phyloP scores from a whole-genome alignment of 1,140 invertebrate species.

The Drosophila baimaii region DNA sequence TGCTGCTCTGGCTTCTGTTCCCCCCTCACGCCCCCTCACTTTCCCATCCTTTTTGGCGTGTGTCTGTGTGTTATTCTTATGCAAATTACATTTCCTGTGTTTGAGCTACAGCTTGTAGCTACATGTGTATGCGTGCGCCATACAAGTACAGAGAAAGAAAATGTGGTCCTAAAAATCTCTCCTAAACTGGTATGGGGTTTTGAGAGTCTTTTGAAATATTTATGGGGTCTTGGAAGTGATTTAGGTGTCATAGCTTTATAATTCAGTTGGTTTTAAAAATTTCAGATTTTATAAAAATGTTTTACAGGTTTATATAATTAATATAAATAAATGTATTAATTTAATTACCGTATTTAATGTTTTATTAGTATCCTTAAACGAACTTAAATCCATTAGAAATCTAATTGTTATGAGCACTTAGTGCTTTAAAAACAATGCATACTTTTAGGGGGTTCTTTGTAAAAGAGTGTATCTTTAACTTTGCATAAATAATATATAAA shows the following conservation, averaged over 20 bases:
- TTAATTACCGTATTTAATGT: too few relatives aligned
- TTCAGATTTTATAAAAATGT: not conserved
- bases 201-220: not conserved
- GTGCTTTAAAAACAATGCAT: not conserved
- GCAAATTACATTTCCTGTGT: slow-evolving; percentile 82
- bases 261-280: not conserved
- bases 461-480: too few relatives aligned
- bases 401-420: not conserved
- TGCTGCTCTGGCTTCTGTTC: not conserved
- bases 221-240: not conserved
- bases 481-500: too few relatives aligned
- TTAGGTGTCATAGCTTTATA: not conserved
- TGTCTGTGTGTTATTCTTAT: slow-evolving; percentile 77
- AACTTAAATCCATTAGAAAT: not conserved
- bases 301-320: not conserved
- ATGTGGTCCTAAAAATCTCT: not conserved
- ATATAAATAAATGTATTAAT: too few relatives aligned
- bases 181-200: not conserved
- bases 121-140: slow-evolving; percentile 59
- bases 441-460: too few relatives aligned
- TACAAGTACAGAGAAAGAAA: slow-evolving; percentile 13
- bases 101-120: slow-evolving; percentile 80
- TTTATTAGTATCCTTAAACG: too few relatives aligned
- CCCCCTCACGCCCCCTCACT: too few relatives aligned
- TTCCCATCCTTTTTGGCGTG: slow-evolving; percentile 33